Conservation (phyloP, 2,113 vertebrate species). For the Peucedramus taeniatus region DNA sequence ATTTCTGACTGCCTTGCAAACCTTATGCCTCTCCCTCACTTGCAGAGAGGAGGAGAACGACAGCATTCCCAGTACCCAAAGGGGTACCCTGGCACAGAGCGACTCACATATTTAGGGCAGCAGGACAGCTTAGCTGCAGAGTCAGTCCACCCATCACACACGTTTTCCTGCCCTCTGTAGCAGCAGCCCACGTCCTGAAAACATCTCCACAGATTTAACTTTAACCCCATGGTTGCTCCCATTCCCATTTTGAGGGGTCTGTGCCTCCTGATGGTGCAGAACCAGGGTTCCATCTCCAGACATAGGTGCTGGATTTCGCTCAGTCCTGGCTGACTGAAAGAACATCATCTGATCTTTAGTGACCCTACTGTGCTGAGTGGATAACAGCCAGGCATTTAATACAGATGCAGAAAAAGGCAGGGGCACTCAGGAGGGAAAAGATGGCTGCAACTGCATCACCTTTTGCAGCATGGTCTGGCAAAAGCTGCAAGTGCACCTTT, state of each 20-base stretch:
- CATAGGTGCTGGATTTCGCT: rapidly evolving
- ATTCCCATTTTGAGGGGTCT: not conserved
- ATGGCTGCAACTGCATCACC: not conserved
- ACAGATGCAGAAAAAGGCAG: not conserved
- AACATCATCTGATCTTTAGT: not conserved
- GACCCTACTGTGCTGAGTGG: not conserved
- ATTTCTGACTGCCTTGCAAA: not conserved
- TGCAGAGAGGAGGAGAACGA: rapidly evolving
- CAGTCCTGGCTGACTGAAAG: not conserved
- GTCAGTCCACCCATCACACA: not conserved
- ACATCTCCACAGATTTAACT: not conserved
- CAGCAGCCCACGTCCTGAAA: not conserved
- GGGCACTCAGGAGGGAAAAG: not conserved
- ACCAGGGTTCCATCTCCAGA: not conserved
- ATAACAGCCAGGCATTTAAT: not conserved
- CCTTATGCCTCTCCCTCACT: not conserved
- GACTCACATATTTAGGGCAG: rapidly evolving
- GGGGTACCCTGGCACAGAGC: rapidly evolving
- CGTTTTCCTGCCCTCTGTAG: rapidly evolving
- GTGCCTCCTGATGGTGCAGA: not conserved
- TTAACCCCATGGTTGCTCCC: not conserved
- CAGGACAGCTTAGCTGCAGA: not conserved
- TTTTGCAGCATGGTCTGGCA: not conserved
- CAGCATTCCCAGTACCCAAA: not conserved
- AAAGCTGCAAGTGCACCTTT: not conserved